Base-by-base conservation (phyloP, 2,888 invertebrate genomes). In the Eupelmus urozonus region DNA sequence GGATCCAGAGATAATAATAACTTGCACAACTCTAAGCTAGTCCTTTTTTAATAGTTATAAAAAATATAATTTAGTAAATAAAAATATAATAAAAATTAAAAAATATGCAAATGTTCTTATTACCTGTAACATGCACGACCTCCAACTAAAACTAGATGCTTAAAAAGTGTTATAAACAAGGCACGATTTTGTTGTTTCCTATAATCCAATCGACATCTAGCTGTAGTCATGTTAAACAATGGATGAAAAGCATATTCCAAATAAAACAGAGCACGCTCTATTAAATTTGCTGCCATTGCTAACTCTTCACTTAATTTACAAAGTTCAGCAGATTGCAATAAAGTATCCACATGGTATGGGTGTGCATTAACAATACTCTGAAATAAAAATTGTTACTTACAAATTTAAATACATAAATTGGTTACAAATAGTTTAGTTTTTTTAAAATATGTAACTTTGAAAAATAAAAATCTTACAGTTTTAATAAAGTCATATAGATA, bases 11-110 rank as follows among this genome's bases (percentile, higher is more conserved):
- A 94, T 73, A 96, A 90, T n/a, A 97, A 90, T 59, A 97, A 89
- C 90, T 97, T 97, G 87, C 95, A 95, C 82, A 96, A 93, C 89
- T 97, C 97, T 82, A 97, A 91, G n/a, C 97, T 95, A 1, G 97
- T 97, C 81, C 96, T 92, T 65, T 62, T 27, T 18, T 25, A 13
- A 73, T 34, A 27, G 49, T 18, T 78, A 59, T 80, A 76, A 81
- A 63, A 81, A 63, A 67, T 62, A 55, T 34, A 29, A 45, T 40
- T 49, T 34, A 62, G 13, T 3, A 27, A 63, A 16, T 71, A 42
- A 63, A 40, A 55, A 42, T 40, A 66, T 27, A 57, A 55, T 16
- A 34, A 16, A 76, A 65, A 70, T 62, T 27, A 53, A 51, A 62
- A 51, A 11, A 45, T 59, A 49, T 78, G 5, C 55, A 53, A 60